Evolutionary conservation across 53 echinoderm and acorn worm species (phyloP).

Genomic region (Luidia sarsii): DNA sequence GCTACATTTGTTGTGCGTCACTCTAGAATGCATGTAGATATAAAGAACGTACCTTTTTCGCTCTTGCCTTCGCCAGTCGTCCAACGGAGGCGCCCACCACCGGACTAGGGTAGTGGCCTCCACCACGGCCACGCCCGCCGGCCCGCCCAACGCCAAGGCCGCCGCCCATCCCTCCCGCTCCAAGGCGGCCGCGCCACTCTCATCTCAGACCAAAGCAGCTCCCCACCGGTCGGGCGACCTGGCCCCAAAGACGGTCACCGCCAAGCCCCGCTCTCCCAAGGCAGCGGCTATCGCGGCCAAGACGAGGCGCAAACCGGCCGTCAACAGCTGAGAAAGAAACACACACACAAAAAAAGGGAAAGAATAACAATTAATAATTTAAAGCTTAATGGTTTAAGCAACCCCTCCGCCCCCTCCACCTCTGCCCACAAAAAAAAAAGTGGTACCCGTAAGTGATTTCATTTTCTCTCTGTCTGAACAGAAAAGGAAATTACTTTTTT

Average conservation of each 20-base stretch:
- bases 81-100: constrained; percentile 11
- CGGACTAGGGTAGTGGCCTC: constrained; percentile 6
- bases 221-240: constrained; percentile 24
- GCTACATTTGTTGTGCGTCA: background rate
- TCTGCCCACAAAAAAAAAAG: background rate
- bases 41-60: no score
- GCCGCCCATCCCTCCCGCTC: constrained; percentile 24
- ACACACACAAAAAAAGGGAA: no score
- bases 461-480: background rate
- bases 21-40: no score
- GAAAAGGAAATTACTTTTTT: constrained; percentile 5
- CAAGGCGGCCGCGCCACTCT: constrained; percentile 1
- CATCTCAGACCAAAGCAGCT: constrained; percentile 39
- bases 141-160: background rate
- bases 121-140: background rate
- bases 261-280: constrained; percentile 38
- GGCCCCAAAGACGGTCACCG: background rate
- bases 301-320: constrained; percentile 26
- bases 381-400: no score
- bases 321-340: constrained; percentile 10
- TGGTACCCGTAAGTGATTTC: background rate
- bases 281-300: constrained; percentile 27
- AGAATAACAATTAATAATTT: no score
- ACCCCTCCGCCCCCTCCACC: background rate
- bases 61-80: background rate